phyloP scores from a whole-genome alignment of 2,888 invertebrate genomes.

The Apotomis betuletana region DNA sequence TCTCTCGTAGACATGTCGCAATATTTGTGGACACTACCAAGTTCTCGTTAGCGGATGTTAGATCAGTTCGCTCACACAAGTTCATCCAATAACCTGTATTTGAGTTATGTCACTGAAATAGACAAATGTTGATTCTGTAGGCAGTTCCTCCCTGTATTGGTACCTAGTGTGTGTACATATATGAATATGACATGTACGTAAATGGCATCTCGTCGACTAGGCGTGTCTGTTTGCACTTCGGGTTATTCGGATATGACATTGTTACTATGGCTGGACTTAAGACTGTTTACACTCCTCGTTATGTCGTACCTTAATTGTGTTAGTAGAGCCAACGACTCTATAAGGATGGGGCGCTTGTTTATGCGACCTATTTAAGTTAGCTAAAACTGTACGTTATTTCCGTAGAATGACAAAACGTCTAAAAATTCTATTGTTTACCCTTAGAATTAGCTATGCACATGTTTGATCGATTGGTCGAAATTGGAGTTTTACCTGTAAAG shows the following conservation, averaged over 20 bases:
- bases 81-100: slow-evolving; percentile 68
- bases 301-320: slow-evolving; percentile 48
- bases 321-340: slow-evolving; percentile 19
- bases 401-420: too few species aligned
- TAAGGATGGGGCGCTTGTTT: background rate
- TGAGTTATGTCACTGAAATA: slow-evolving; percentile 71
- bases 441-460: too few species aligned
- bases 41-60: slow-evolving; percentile 59
- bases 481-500: background rate
- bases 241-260: slow-evolving; percentile 58
- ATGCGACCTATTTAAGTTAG: slow-evolving; percentile 1
- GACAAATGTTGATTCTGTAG: slow-evolving; percentile 61
- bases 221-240: slow-evolving; percentile 68
- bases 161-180: slow-evolving; percentile 50
- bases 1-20: slow-evolving; percentile 27
- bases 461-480: too few species aligned
- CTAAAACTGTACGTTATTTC: background rate
- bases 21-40: slow-evolving; percentile 38
- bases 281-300: slow-evolving; percentile 59
- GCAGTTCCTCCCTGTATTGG: slow-evolving; percentile 51
- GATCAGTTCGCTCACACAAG: slow-evolving; percentile 52
- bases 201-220: slow-evolving; percentile 62
- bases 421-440: too few species aligned
- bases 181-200: slow-evolving; percentile 54
- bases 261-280: slow-evolving; percentile 64